Evolutionary conservation across 2,113 vertebrate species (phyloP).

Genomic region (Halcyon senegalensis): DNA sequence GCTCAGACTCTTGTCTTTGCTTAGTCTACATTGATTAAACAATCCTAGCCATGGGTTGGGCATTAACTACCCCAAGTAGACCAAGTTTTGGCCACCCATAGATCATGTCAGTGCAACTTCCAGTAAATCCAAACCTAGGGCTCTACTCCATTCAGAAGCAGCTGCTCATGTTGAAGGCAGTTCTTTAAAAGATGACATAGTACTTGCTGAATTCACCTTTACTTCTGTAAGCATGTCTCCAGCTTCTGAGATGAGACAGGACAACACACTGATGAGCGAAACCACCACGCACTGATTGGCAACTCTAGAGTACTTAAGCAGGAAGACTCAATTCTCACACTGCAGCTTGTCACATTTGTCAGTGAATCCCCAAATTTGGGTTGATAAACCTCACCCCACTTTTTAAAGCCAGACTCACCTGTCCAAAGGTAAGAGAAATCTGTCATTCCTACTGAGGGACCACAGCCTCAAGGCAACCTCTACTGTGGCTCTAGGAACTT

Average conservation of each 20-base stretch:
- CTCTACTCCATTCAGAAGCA: not conserved
- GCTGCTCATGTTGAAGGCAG: not conserved
- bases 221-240: not conserved
- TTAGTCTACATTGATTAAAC: not conserved
- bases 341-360: not conserved
- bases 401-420: not conserved
- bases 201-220: not conserved
- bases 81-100: not conserved
- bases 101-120: not conserved
- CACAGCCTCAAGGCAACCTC: not conserved
- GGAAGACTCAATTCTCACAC: not conserved
- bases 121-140: not conserved
- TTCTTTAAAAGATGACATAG: not conserved
- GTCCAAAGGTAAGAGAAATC: not conserved
- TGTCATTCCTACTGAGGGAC: fast-evolving
- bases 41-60: not conserved
- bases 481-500: not conserved
- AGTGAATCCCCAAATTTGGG: not conserved
- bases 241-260: not conserved
- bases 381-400: not conserved
- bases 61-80: not conserved
- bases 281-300: not conserved
- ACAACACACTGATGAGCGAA: not conserved
- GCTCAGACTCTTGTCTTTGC: not conserved
- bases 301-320: not conserved